Evolutionary conservation across 2,797 vertebrate species (phyloP).

Genomic region (Urophycis tenuis): DNA sequence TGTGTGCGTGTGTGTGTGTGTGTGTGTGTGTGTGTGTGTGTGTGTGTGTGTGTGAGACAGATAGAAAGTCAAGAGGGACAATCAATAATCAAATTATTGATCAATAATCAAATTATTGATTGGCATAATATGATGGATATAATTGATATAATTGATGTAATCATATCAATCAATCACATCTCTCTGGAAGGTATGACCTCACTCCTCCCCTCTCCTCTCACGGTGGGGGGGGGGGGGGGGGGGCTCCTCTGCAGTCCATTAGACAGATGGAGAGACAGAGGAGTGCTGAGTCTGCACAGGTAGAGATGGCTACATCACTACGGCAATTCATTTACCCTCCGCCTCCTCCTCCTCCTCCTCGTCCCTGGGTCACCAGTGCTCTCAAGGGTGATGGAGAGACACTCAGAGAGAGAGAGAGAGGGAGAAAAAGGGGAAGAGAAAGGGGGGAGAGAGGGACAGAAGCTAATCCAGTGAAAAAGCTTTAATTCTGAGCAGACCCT

Average conservation of each 20-base stretch:
- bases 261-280: neutral
- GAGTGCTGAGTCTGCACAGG: too few relatives aligned
- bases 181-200: too few relatives aligned
- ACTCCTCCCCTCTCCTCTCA: too few relatives aligned
- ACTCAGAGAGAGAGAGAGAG: neutral
- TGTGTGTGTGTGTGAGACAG: neutral
- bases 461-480: slow-evolving; percentile 59
- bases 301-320: too few relatives aligned
- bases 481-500: slow-evolving; percentile 54
- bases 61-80: too few relatives aligned
- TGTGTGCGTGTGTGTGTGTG: slow-evolving; percentile 8
- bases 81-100: too few relatives aligned
- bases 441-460: slow-evolving; percentile 22
- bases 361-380: neutral
- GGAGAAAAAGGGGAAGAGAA: slow-evolving; percentile 13
- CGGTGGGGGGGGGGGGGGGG: too few relatives aligned
- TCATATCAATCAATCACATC: too few relatives aligned
- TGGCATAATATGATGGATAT: too few relatives aligned
- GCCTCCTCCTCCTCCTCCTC: neutral
- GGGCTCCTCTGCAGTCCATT: too few relatives aligned
- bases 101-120: too few relatives aligned
- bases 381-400: neutral
- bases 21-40: neutral
- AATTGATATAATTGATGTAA: too few relatives aligned
- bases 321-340: neutral